Conservation (phyloP, 1,140 invertebrate species). For the Physella acuta region DNA sequence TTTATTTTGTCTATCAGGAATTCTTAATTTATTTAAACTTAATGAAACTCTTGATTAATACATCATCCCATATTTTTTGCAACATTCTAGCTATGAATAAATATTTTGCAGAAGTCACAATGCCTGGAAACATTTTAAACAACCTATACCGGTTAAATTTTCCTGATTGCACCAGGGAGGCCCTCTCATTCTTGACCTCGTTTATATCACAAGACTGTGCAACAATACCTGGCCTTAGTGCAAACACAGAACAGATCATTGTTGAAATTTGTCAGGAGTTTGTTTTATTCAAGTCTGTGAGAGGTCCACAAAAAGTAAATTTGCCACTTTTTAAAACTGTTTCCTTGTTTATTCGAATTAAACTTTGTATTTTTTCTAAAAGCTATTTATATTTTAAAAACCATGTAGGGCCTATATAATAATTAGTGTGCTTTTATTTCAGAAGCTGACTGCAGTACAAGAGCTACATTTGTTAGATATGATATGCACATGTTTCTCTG, state of each 20-base stretch:
- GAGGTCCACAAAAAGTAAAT: slow-evolving; percentile 30
- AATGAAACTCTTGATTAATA: too few relatives aligned
- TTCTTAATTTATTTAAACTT: too few relatives aligned
- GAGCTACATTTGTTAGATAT: slow-evolving; percentile 51
- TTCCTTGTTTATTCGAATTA: too few relatives aligned
- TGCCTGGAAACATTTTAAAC: slow-evolving; percentile 36
- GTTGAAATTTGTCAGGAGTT: slow-evolving; percentile 46
- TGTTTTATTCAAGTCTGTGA: slow-evolving; percentile 40
- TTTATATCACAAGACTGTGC: slow-evolving; percentile 37
- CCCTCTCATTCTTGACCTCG: slow-evolving; percentile 39
- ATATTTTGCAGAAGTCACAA: too few relatives aligned
- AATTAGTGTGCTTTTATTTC: slow-evolving; percentile 18
- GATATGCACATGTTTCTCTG: slow-evolving; percentile 43
- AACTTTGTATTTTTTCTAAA: neutral
- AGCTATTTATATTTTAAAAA: neutral
- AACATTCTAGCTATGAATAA: too few relatives aligned
- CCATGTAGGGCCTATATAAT: neutral
- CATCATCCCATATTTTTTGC: too few relatives aligned
- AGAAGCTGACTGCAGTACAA: slow-evolving; percentile 49
- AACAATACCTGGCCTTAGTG: slow-evolving; percentile 42
- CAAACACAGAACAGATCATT: slow-evolving; percentile 38
- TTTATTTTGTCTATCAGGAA: too few relatives aligned
- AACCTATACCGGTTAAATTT: slow-evolving; percentile 44
- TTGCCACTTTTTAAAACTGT: too few relatives aligned
- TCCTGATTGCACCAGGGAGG: slow-evolving; percentile 48